Evolutionary conservation across 2,888 invertebrate species (phyloP).

Genomic region (Geophilus truncorum): DNA sequence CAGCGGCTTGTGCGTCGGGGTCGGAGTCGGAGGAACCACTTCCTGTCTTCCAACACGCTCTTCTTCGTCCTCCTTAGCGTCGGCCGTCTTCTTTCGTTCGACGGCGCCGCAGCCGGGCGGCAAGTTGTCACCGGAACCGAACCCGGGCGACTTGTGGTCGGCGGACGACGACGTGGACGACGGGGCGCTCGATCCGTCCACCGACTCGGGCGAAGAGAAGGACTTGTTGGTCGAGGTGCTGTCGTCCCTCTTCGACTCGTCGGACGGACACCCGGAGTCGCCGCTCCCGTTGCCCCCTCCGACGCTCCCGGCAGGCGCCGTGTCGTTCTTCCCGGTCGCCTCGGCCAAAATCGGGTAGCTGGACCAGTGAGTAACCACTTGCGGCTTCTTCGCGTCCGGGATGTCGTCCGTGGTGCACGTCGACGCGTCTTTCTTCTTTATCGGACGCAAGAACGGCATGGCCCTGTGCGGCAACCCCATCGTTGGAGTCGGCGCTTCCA

Average conservation of each 20-base stretch:
- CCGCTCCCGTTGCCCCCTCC: neutral
- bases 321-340: conserved; percentile 29
- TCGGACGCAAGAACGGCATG: neutral
- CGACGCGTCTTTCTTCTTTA: conserved; percentile 32
- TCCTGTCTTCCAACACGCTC: neutral
- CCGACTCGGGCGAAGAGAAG: neutral
- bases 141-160: neutral
- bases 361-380: neutral
- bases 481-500: neutral
- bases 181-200: neutral
- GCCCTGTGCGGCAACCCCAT: neutral
- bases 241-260: neutral
- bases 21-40: neutral
- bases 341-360: conserved; percentile 33
- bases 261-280: neutral
- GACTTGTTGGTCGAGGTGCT: neutral
- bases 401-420: conserved; percentile 23
- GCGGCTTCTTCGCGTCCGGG: neutral
- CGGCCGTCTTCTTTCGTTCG: neutral
- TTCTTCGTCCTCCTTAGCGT: neutral
- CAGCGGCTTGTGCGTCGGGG: neutral
- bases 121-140: neutral
- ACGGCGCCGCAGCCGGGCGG: neutral
- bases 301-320: neutral
- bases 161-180: neutral